Percentiles rank a stretch among this genome's conserved stretches.
Conservation (phyloP, 2,797 vertebrate species). For the Dromococcyx pavoninus region DNA sequence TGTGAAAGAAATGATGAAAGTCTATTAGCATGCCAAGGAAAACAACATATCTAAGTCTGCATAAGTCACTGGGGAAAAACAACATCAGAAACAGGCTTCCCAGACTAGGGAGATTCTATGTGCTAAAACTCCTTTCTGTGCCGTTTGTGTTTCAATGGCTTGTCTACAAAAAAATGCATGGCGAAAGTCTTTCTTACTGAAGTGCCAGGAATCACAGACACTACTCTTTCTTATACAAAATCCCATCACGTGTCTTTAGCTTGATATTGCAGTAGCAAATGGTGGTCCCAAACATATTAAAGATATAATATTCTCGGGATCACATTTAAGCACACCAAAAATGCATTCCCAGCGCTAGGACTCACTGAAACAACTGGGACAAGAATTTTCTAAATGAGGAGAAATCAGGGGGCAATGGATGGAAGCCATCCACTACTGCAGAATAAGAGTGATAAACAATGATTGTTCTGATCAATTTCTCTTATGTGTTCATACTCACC, state of each 20-base stretch:
- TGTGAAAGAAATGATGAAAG: neutral
- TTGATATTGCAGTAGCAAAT: neutral
- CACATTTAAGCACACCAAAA: neutral
- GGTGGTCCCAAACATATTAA: neutral
- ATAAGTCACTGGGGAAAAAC: neutral
- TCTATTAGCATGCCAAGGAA: neutral
- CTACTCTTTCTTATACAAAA: neutral
- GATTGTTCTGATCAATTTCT: too few relatives aligned
- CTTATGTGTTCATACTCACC: slow-evolving; percentile 72
- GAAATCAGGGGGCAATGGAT: accelerated
- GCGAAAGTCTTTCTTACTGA: neutral
- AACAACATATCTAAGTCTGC: neutral
- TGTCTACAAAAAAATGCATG: neutral
- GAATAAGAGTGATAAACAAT: neutral
- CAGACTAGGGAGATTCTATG: neutral
- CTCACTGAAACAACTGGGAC: neutral
- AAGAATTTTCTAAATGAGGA: neutral
- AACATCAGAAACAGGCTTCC: neutral
- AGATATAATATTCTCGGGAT: accelerated
- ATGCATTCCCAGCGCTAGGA: neutral
- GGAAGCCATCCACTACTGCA: neutral
- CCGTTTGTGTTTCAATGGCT: neutral
- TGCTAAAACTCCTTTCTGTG: neutral
- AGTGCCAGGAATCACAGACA: neutral
- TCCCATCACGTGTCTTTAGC: neutral